Base-by-base conservation (phyloP, 2,797 vertebrate genomes). In the Esox masquinongy region DNA sequence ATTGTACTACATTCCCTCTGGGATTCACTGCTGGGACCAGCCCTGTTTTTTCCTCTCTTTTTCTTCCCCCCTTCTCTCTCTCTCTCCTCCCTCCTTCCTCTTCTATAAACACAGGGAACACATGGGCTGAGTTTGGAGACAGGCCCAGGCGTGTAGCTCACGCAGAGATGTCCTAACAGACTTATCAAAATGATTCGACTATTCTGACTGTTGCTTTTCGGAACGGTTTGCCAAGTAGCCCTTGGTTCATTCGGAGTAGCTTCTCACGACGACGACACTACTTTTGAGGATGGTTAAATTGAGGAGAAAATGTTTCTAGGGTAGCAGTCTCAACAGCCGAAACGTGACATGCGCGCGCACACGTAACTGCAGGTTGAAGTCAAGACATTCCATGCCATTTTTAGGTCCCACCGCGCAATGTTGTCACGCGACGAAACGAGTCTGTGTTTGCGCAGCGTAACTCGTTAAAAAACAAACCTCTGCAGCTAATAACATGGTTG, bases 1-100 rank as follows among this genome's bases (percentile, higher is more conserved):
- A 72, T 92, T 92, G 88, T 91, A 78, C 75, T 81, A 82, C 82
- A 85, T 80, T 86, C 82, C 90, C 85, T 78, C n/a, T 22, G 76
- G 87, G 88, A 80, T 73, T 83, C 78, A 76, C 63, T 16, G 67
- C 81, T 83, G 80, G 69, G 74, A 76, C 77, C 80, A 76, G 75
- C 72, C 73, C 80, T 77, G 72, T 74, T 86, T 73, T 78, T 79
- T 72, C 79, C 76, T 79, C 70, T 56, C 51, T 64, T 50, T 68
- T 34, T 53, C 34, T 51, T 31, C 75, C 75, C 12, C 19, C 34
- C 75, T 56, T 49, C 8, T 64, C 26, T 50, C n/a, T 24, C 26
- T 26, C 34, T 15, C 19, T 26, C 39, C 51, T 68, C 76, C 80
- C 76, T 80, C 78, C 39, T 77, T 1, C 26, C 16, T 50, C 73